Conservation (phyloP, 1,140 invertebrate species). For the Sinella curviseta region DNA sequence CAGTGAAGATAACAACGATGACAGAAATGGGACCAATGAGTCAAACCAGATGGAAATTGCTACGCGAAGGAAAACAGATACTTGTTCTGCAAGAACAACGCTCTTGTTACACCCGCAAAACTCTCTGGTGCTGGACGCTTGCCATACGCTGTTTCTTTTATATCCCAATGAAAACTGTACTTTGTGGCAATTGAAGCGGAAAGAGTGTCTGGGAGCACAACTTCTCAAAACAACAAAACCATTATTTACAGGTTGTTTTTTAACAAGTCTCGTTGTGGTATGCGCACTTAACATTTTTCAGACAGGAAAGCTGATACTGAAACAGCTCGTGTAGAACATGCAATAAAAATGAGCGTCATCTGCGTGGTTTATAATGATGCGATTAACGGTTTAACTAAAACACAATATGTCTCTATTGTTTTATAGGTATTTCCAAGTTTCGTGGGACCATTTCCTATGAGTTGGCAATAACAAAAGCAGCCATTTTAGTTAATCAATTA, state of each 20-base stretch:
- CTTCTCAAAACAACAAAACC: conserved; percentile 32
- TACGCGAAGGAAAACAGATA: not conserved
- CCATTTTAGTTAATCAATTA: conserved; percentile 30
- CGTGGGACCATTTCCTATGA: conserved; percentile 44
- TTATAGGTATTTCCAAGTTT: conserved; percentile 44
- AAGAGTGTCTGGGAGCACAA: conserved; percentile 37
- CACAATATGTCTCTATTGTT: not conserved
- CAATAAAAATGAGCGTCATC: too few relatives aligned
- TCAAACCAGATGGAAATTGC: not conserved
- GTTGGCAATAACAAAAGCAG: conserved; percentile 38
- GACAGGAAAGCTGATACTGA: not conserved
- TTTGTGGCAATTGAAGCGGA: conserved; percentile 24
- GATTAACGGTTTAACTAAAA: too few relatives aligned
- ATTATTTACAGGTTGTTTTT: conserved; percentile 35
- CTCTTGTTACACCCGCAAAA: conserved; percentile 37
- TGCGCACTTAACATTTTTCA: too few relatives aligned
- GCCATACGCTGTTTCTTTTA: conserved; percentile 39
- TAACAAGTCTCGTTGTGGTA: too few relatives aligned
- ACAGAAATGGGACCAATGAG: not conserved
- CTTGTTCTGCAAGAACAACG: not conserved
- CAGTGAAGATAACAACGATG: not conserved
- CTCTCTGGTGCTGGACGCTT: conserved; percentile 39
- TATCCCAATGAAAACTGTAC: conserved; percentile 32
- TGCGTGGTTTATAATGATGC: too few relatives aligned
- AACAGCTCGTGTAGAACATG: not conserved